A percentile compares a stretch with the other conserved stretches of the same genome.
phyloP scores from a whole-genome alignment of 2,113 vertebrate genomes.

The Ivindomyrus marchei region DNA sequence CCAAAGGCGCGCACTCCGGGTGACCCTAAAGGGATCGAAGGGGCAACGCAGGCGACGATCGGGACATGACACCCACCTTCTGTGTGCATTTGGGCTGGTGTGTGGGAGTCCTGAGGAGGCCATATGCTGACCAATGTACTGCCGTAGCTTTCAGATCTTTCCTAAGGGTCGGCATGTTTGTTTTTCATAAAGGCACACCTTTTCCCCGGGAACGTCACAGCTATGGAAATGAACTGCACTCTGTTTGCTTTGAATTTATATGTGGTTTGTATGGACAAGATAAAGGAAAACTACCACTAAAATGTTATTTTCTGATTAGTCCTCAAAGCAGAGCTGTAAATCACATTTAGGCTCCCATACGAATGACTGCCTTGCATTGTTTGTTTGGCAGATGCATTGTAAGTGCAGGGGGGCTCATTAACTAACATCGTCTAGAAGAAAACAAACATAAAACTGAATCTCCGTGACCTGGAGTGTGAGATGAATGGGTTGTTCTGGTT shows the following conservation, averaged over 20 bases:
- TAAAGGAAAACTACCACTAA: neutral
- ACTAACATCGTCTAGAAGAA: neutral
- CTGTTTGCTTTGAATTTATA: neutral
- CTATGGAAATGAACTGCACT: neutral
- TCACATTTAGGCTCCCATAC: neutral
- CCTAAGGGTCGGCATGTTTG: neutral
- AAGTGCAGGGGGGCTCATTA: neutral
- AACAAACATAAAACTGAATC: neutral
- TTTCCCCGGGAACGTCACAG: neutral
- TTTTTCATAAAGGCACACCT: neutral
- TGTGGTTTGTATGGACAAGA: neutral
- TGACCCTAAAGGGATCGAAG: no score
- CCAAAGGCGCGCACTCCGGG: no score
- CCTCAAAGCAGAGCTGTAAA: neutral
- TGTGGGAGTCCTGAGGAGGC: neutral
- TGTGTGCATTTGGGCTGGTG: neutral
- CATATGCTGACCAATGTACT: neutral
- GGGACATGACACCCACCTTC: neutral
- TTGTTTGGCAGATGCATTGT: neutral
- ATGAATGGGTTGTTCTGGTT: neutral
- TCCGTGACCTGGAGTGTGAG: neutral
- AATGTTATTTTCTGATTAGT: neutral
- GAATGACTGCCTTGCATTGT: neutral
- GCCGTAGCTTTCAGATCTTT: neutral
- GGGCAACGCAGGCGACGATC: no score